A percentile compares a stretch with the other conserved stretches of the same genome.
These are phyloP conservation scores for Campaea margaritaria DNA, from an alignment of 2,888 invertebrate species.

Conservation along the genomic window DNA sequence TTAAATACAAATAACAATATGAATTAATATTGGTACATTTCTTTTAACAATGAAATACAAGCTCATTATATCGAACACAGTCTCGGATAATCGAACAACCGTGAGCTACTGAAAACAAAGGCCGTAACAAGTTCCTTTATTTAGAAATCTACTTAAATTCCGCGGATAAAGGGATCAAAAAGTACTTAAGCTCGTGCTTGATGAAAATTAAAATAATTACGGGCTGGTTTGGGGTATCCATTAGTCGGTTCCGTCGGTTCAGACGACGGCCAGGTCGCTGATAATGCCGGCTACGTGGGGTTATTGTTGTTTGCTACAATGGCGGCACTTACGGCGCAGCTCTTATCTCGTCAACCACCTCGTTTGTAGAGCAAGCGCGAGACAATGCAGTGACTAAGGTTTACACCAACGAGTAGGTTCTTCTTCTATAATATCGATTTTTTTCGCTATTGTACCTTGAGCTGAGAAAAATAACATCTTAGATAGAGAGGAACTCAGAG, in stretches of 20 bases:
- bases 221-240: conserved; percentile 68
- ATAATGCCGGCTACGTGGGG: conserved; percentile 67
- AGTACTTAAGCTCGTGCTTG: conserved; percentile 64
- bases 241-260: conserved; percentile 63
- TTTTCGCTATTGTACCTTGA: too few species aligned
- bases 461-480: too few species aligned
- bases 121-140: conserved; percentile 54
- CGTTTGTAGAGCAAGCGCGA: conserved; percentile 57
- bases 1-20: neutral
- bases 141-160: conserved; percentile 56
- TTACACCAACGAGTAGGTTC: neutral
- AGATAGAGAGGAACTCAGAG: too few species aligned
- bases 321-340: conserved; percentile 66
- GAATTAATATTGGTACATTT: neutral
- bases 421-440: too few species aligned
- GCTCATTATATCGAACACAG: conserved; percentile 19
- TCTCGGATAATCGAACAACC: conserved; percentile 41
- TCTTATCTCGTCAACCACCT: conserved; percentile 75
- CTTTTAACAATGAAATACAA: conserved; percentile 7
- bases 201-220: conserved; percentile 75
- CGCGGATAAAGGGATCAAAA: conserved; percentile 63
- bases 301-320: conserved; percentile 75
- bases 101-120: conserved; percentile 41
- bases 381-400: conserved; percentile 9
- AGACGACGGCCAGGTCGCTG: conserved; percentile 50